Evolutionary conservation across 2,797 vertebrate species (phyloP).

Genomic region (Champsocephalus gunnari): DNA sequence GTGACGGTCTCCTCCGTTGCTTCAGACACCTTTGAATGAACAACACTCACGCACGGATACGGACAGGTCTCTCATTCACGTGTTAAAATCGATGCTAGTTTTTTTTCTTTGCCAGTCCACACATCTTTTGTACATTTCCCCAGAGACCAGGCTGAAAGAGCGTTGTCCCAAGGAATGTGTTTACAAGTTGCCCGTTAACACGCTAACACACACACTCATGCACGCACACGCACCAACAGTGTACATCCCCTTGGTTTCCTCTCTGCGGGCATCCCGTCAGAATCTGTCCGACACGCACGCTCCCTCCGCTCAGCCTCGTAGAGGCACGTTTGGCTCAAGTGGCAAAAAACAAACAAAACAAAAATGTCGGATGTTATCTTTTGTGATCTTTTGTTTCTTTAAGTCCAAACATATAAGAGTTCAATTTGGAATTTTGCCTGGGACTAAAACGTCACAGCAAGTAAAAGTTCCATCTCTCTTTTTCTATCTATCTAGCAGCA

Average conservation of each 20-base stretch:
- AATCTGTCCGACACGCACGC: constrained; percentile 90
- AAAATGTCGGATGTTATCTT: constrained; percentile 71
- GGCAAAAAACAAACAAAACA: constrained; percentile 87
- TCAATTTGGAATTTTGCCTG: constrained; percentile 99
- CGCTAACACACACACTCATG: constrained; percentile 86
- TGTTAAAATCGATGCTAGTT: constrained; percentile 69
- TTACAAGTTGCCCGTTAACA: constrained; percentile 91
- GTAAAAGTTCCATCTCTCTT: constrained; percentile 86
- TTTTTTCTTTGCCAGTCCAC: constrained; percentile 91
- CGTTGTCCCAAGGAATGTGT: constrained; percentile 99
- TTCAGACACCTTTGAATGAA: constrained; percentile 76
- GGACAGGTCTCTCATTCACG: constrained; percentile 78
- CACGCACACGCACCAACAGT: constrained; percentile 87
- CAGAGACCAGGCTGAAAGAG: constrained; percentile 91
- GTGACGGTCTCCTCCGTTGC: constrained; percentile 76
- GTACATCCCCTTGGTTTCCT: constrained; percentile 82
- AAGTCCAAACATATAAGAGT: constrained; percentile 93
- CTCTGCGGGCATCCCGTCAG: constrained; percentile 93
- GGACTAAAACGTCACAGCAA: constrained; percentile 99
- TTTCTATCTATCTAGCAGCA: constrained; percentile 93
- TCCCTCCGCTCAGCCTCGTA: constrained; percentile 96
- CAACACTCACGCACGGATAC: constrained; percentile 71
- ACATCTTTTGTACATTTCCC: constrained; percentile 91
- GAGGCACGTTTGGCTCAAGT: constrained; percentile 99
- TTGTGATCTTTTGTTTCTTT: constrained; percentile 77